These are phyloP conservation scores for Tetramorium alpestre DNA, from an alignment of 1,140 invertebrate species.

Conservation along the genomic window DNA sequence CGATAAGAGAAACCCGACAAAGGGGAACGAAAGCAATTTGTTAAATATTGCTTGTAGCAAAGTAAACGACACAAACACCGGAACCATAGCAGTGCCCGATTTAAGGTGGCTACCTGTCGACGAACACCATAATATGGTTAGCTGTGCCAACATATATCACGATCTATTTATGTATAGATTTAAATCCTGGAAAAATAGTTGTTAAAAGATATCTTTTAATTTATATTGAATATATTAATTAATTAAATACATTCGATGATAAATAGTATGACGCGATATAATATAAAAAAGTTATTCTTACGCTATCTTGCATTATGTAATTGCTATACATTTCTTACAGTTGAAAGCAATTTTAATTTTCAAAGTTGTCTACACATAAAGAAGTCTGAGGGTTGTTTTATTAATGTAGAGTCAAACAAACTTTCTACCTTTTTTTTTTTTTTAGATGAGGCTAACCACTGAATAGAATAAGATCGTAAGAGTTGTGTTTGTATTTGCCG, in stretches of 20 bases:
- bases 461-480: not conserved
- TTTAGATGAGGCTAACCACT: not conserved
- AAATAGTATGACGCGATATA: not conserved
- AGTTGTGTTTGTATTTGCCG: conserved; percentile 22
- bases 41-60: conserved; percentile 74
- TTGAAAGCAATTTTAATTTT: not conserved
- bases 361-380: not conserved
- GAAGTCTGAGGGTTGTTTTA: not conserved
- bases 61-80: conserved; percentile 60
- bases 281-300: not conserved
- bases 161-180: not conserved
- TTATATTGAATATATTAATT: not conserved
- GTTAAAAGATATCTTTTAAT: not conserved
- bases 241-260: not conserved
- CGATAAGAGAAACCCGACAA: conserved; percentile 61
- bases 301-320: not conserved
- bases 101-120: conserved; percentile 27
- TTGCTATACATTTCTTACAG: not conserved
- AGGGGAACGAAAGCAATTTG: conserved; percentile 75
- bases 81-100: conserved; percentile 29
- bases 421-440: not conserved
- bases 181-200: not conserved
- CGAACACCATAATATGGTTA: not conserved
- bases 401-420: not conserved
- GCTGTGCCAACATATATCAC: not conserved